phyloP scores from a whole-genome alignment of 1,140 invertebrate species.

The Bombus polaris region DNA sequence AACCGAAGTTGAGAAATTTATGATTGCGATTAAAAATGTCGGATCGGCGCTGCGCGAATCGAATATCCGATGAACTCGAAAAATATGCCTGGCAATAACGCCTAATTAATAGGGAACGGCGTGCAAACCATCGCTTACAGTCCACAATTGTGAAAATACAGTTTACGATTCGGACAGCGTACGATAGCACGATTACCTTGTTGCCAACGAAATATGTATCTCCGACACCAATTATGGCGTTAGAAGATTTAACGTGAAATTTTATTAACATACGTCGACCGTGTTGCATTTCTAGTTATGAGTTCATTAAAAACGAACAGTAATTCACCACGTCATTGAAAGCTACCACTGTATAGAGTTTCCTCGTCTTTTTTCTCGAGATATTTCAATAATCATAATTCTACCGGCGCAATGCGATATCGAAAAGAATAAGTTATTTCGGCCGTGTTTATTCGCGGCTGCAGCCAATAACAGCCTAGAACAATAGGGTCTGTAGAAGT shows the following conservation, averaged over 20 bases:
- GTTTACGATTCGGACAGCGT: neutral
- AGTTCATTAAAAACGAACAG: neutral
- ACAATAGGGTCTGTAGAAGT: slow-evolving; percentile 48
- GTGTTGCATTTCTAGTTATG: neutral
- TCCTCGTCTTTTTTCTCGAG: neutral
- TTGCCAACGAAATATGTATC: neutral
- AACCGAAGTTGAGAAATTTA: slow-evolving; percentile 3
- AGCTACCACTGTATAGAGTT: neutral
- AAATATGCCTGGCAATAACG: slow-evolving; percentile 22
- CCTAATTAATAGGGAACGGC: slow-evolving; percentile 15
- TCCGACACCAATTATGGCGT: neutral
- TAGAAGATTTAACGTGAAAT: neutral
- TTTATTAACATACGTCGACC: no score
- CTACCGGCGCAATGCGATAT: neutral
- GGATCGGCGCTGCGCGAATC: slow-evolving; percentile 10
- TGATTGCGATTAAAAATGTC: slow-evolving; percentile 19
- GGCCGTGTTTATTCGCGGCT: neutral
- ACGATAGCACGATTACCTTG: neutral
- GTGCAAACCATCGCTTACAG: neutral
- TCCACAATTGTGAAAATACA: slow-evolving; percentile 6
- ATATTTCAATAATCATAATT: neutral
- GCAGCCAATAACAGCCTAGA: slow-evolving; percentile 14
- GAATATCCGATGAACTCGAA: slow-evolving; percentile 22
- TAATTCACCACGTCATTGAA: neutral
- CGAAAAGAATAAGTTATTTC: neutral